Evolutionary conservation across 2,113 vertebrate species (phyloP), one percentile per base, ranked within the genome.

Genomic region (Bufo bufo): DNA sequence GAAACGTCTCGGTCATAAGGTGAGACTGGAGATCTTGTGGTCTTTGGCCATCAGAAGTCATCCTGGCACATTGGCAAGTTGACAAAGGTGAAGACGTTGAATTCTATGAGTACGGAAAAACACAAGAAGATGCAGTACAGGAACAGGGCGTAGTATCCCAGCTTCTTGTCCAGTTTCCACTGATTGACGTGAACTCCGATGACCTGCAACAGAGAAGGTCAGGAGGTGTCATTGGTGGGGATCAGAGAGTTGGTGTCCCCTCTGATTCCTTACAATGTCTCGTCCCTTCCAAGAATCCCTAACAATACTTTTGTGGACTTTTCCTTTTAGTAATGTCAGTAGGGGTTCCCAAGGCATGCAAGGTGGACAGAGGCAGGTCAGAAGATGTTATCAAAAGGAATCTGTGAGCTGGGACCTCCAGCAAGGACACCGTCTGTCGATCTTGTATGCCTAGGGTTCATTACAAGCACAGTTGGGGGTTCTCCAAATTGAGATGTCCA

Each of bases 81-180:
- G 96, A 99, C 97, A 66, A 99, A 99, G 87, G 97, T 99, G 95
- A 99, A 99, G 92, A 99, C 97, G 19, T 99, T 99, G 92, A 97
- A 99, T 91, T 99, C 98, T 85, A 99, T 99, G 95, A 99, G 95
- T 93, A 99, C 95, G 78, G 98, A 99, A 94, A 99, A 96, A 93
- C 97, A 99, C 91, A 99, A 91, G 95, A 99, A 99, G 93, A 99
- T 0, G 3, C 93, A 96, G 23, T 99, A 99, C 87, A 99, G 96
- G 80, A 96, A 58, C 81, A 99, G 91, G 66, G 97, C 97, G 0
- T 97, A 99, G 54, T 96, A 4, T 11, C 98, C 98, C 91, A 99
- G 95, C 93, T 96, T 99, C 89, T 91, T 90, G 93, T 99, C 97
- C 93, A 99, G 95, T 91, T 94, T 95, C 98, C 98, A 99, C 20